Conservation (phyloP, 2,113 vertebrate genomes). For the Thymallus thymallus region DNA sequence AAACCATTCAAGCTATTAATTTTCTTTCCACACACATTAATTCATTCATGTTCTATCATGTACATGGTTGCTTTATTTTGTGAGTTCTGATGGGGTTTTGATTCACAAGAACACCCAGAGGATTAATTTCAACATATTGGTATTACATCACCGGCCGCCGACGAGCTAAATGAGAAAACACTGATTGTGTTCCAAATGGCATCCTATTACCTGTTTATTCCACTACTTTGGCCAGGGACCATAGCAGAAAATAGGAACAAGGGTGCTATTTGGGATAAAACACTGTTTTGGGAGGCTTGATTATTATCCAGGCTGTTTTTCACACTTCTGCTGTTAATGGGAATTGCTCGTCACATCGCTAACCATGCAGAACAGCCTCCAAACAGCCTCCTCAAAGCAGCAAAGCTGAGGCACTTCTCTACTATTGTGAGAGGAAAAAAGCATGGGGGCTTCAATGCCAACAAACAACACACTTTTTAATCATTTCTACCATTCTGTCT, state of each 20-base stretch:
- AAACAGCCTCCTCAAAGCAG: constrained; percentile 27
- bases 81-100: not conserved
- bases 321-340: constrained; percentile 43
- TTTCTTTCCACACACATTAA: too few species aligned
- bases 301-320: not conserved
- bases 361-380: constrained; percentile 39
- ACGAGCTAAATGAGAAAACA: not conserved
- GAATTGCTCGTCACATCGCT: constrained; percentile 39
- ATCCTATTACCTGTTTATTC: too few species aligned
- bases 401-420: not conserved
- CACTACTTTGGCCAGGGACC: too few species aligned
- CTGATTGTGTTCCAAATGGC: too few species aligned
- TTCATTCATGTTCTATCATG: not conserved
- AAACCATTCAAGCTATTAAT: too few species aligned
- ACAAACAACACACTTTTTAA: constrained; percentile 23
- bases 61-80: not conserved
- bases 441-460: too few species aligned
- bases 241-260: too few species aligned
- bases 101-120: not conserved
- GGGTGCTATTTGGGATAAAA: too few species aligned
- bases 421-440: too few species aligned
- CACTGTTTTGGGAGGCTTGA: constrained; percentile 34
- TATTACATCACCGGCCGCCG: not conserved
- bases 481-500: not conserved
- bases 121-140: not conserved